Evolutionary conservation across 2,113 vertebrate genomes (phyloP).

Genomic region (Xiphias gladius): DNA sequence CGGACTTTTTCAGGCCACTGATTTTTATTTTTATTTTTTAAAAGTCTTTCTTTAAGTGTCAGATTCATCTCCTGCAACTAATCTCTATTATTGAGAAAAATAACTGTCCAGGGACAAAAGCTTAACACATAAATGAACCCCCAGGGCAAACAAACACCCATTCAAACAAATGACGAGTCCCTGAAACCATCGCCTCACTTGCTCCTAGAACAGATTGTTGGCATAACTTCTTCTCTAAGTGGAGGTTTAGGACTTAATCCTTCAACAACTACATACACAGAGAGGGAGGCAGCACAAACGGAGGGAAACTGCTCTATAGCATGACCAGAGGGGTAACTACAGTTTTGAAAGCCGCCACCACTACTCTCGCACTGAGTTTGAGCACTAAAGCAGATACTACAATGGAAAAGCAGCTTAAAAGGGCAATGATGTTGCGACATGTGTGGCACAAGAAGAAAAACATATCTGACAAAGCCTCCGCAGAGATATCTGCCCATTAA

Average conservation of each 20-base stretch:
- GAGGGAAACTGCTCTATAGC: background rate
- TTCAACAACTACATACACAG: slow-evolving; percentile 26
- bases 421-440: slow-evolving; percentile 40
- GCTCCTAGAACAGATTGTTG: background rate
- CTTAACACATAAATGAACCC: background rate
- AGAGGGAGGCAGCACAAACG: background rate
- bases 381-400: background rate
- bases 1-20: no score
- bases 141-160: background rate
- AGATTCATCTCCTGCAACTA: background rate
- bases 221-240: background rate
- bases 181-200: background rate
- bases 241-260: background rate
- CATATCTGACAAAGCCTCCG: slow-evolving; percentile 37
- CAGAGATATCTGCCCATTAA: slow-evolving; percentile 37
- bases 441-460: slow-evolving; percentile 32
- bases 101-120: slow-evolving; percentile 1
- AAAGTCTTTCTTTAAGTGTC: background rate
- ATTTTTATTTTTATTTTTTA: background rate
- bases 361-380: no score
- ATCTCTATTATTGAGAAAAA: background rate
- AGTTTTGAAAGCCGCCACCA: slow-evolving; percentile 3
- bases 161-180: background rate
- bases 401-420: background rate
- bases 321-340: background rate